Evolutionary conservation across 2,797 vertebrate genomes (phyloP).

Genomic region (Oreochromis grahami): DNA sequence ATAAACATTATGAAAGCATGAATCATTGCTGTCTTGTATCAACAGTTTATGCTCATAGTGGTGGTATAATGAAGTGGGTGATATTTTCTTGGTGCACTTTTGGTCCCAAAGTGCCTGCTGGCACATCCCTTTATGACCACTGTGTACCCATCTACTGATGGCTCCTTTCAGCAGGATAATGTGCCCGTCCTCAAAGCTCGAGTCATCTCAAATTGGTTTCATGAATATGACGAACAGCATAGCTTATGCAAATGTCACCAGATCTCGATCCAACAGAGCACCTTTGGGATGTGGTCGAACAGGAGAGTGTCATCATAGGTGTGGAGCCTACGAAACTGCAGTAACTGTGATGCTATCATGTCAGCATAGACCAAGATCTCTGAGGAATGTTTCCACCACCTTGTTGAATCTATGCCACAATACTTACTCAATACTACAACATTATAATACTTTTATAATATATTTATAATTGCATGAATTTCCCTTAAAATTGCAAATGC

Average conservation of each 20-base stretch:
- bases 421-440: neutral
- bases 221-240: neutral
- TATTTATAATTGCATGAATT: neutral
- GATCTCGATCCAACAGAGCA: neutral
- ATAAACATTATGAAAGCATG: neutral
- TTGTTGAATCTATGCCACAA: neutral
- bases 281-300: neutral
- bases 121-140: neutral
- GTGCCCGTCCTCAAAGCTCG: neutral
- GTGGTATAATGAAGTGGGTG: neutral
- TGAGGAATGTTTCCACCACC: neutral
- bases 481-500: neutral
- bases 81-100: neutral
- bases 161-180: neutral
- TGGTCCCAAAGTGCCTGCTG: neutral
- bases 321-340: slow-evolving; percentile 45
- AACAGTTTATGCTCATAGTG: neutral
- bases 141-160: neutral
- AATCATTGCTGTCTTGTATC: neutral
- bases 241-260: neutral
- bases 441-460: neutral
- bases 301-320: slow-evolving; percentile 19
- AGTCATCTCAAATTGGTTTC: neutral
- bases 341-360: slow-evolving; percentile 27
- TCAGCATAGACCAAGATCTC: neutral